phyloP scores from a whole-genome alignment of 2,113 vertebrate species.

The Mohoua ochrocephala region DNA sequence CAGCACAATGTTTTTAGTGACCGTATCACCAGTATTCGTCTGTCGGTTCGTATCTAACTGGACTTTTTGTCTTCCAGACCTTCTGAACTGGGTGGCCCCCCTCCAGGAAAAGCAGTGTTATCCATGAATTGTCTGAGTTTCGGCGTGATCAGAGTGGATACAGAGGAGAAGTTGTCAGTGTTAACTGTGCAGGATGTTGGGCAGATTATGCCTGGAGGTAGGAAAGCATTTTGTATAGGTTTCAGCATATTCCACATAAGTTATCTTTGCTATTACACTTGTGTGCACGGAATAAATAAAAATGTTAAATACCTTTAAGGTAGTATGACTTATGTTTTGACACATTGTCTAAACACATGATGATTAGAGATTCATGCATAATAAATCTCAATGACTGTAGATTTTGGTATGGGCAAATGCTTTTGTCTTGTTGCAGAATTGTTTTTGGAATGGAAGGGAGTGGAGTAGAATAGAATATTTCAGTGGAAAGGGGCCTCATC shows the following conservation, averaged over 20 bases:
- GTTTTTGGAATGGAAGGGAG: background rate
- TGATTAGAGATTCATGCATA: background rate
- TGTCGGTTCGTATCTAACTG: background rate
- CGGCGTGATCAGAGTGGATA: slow-evolving; percentile 89
- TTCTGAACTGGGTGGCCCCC: slow-evolving; percentile 86
- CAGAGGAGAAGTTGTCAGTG: slow-evolving; percentile 93
- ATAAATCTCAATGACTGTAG: background rate
- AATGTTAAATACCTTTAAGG: background rate
- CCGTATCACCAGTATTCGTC: background rate
- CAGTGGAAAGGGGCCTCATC: background rate
- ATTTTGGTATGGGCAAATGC: background rate
- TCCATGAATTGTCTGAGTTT: slow-evolving; percentile 93
- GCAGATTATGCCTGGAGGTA: slow-evolving; percentile 94
- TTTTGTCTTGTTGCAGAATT: background rate
- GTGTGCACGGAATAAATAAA: background rate
- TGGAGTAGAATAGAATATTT: background rate
- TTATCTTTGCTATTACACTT: background rate
- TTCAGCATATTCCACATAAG: background rate
- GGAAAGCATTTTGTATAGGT: background rate
- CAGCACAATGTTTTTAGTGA: background rate
- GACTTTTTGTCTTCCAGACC: slow-evolving; percentile 74
- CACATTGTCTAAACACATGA: background rate
- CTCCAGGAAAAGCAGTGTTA: slow-evolving; percentile 88
- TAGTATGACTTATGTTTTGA: background rate
- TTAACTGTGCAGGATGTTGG: slow-evolving; percentile 95